Percentiles rank a stretch among this genome's conserved stretches.
Evolutionary conservation across 2,113 vertebrate species (phyloP).

Genomic region (Podilymbus podiceps): DNA sequence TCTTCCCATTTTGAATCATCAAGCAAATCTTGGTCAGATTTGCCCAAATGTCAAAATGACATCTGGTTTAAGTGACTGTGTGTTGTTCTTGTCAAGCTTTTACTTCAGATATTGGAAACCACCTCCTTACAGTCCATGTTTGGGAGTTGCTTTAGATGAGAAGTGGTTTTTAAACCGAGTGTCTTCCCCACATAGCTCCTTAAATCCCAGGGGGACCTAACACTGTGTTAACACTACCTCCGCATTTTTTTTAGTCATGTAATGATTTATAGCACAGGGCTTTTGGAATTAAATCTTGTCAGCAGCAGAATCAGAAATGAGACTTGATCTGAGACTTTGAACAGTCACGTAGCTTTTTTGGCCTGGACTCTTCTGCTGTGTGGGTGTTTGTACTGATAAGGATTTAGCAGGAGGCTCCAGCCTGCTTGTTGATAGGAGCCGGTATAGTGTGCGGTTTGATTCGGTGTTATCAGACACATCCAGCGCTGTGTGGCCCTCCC

Average conservation of each 20-base stretch:
- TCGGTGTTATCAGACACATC: background rate
- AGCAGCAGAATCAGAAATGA: background rate
- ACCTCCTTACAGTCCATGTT: background rate
- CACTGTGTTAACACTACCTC: background rate
- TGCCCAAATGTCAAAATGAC: background rate
- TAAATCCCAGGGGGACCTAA: background rate
- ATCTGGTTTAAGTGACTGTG: background rate
- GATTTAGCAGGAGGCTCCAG: background rate
- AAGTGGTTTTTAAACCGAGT: background rate
- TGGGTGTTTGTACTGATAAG: background rate
- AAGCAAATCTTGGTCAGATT: background rate
- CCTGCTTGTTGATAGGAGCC: background rate
- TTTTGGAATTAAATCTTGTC: background rate
- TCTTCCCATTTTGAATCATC: constrained; percentile 1
- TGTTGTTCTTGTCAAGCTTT: background rate
- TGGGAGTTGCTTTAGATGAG: background rate
- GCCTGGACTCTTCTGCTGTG: background rate
- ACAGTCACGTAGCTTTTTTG: background rate
- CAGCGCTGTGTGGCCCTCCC: background rate
- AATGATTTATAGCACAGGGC: background rate
- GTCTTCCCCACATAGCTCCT: background rate
- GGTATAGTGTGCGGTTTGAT: background rate
- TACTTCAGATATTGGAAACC: background rate
- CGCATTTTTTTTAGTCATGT: background rate
- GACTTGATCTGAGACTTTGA: background rate